These are phyloP conservation scores for Platichthys stellatus DNA, from an alignment of 2,113 vertebrate genomes.

Conservation along the genomic window DNA sequence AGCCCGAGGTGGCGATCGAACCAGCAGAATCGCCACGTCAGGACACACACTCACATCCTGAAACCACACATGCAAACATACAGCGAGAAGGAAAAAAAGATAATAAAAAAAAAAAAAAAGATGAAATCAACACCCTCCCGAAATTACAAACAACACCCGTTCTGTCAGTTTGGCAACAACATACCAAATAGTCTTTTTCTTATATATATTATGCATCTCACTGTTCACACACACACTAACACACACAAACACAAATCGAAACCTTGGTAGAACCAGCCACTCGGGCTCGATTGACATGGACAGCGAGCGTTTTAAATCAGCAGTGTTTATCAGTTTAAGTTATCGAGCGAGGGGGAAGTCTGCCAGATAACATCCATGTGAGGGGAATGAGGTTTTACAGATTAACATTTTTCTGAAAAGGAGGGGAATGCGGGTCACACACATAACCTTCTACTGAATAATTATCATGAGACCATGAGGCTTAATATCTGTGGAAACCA, in stretches of 20 bases:
- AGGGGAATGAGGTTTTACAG: constrained; percentile 47
- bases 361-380: constrained; percentile 46
- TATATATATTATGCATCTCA: constrained; percentile 51
- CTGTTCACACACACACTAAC: constrained; percentile 4
- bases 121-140: constrained; percentile 61
- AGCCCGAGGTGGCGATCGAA: constrained; percentile 42
- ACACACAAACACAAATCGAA: background rate
- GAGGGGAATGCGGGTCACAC: constrained; percentile 53
- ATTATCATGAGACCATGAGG: constrained; percentile 42
- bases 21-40: constrained; percentile 66
- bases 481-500: constrained; percentile 72
- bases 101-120: constrained; percentile 23
- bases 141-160: constrained; percentile 45
- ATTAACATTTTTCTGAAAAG: constrained; percentile 48
- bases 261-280: constrained; percentile 65
- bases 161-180: constrained; percentile 43
- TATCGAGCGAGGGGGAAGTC: constrained; percentile 41
- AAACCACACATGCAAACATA: constrained; percentile 70
- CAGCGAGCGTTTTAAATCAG: constrained; percentile 49
- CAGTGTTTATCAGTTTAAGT: constrained; percentile 67
- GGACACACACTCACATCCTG: constrained; percentile 63
- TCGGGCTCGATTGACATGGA: constrained; percentile 8
- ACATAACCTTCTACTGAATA: constrained; percentile 54
- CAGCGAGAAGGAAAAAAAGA: constrained; percentile 37
- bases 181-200: constrained; percentile 13